Evolutionary conservation across 64 coral and sea anemone species (phyloP).

Genomic region (Montipora cactus): DNA sequence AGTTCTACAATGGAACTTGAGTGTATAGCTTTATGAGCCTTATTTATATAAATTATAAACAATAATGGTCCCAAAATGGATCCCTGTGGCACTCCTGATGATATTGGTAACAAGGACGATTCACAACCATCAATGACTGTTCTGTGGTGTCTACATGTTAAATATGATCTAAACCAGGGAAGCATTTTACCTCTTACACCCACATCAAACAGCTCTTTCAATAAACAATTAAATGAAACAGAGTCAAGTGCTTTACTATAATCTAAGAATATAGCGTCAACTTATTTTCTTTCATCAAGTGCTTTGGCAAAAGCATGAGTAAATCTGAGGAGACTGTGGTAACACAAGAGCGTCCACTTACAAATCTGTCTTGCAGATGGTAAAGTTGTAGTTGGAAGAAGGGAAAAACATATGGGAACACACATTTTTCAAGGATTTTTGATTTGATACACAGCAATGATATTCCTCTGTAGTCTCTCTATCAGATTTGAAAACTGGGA

Average conservation of each 20-base stretch:
- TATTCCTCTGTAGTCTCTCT: constrained; percentile 31
- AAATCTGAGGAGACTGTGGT: too few relatives aligned
- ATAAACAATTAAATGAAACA: constrained; percentile 49
- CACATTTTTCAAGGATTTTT: constrained; percentile 51
- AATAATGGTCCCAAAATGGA: constrained; percentile 4
- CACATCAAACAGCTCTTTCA: constrained; percentile 43
- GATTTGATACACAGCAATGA: constrained; percentile 2
- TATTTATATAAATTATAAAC: constrained; percentile 7
- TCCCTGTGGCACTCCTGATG: constrained; percentile 20
- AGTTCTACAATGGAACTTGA: constrained; percentile 12
- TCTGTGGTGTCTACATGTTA: constrained; percentile 24
- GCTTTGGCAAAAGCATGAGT: neutral
- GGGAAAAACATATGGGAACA: constrained; percentile 13
- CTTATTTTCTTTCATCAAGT: constrained; percentile 34
- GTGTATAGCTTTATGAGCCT: constrained; percentile 14
- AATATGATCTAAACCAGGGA: constrained; percentile 61
- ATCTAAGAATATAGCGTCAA: too few relatives aligned
- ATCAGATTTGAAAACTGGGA: constrained; percentile 61
- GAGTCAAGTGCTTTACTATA: constrained; percentile 9
- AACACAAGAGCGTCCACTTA: neutral
- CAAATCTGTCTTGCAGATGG: constrained; percentile 29
- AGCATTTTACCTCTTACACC: constrained; percentile 57
- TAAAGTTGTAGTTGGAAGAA: constrained; percentile 33
- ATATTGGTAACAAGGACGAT: constrained; percentile 13
- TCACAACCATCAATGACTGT: constrained; percentile 20